Base-by-base conservation (phyloP, 2,797 vertebrate genomes). In the Hylomyscus alleni region DNA sequence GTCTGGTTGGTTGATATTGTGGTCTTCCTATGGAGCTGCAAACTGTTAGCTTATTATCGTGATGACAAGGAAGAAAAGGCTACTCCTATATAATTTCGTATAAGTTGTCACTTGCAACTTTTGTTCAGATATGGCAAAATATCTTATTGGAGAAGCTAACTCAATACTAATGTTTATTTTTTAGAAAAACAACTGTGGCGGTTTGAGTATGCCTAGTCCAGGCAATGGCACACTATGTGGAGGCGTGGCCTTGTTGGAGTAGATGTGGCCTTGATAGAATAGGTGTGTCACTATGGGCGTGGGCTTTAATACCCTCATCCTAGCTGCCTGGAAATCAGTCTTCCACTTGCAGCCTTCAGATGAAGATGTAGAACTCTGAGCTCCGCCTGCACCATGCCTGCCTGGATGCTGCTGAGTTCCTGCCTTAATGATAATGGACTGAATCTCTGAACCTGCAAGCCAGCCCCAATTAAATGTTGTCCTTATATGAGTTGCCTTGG, bases 51-150 rank as follows among this genome's bases (percentile, higher is more conserved):
- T 47, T 34, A 44, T 34, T 44, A 73, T 94, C 88, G 67, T 72
- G 76, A 94, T 20, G 37, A 90, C 67, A 96, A 96, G 83, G 40
- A 73, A 96, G 97, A 96, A 95, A 89, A 67, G 83, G 82, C 44
- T 56, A 93, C 85, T 97, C 84, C 10, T 54, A 37, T 78, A 22
- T 83, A 34, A 69, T 88, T 91, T 44, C 90, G 69, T 94, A 75
- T 62, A 84, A 2, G 1, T 9, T 73, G 3, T 29, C 17, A 75
- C 69, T 94, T 95, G n/a, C 37, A 93, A 93, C 15, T 90, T 95
- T 86, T 84, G 29, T 80, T 95, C 76, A 47, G 40, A 77, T 76
- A 34, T 80, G 56, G 24, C 89, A 90, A 92, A 86, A 75, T 88
- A 82, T 89, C 93, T 96, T 26, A 40, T 50, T 67, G 80, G 14